Base-by-base conservation (phyloP, 2,888 invertebrate genomes). In the Nemotelus pantherinus region DNA sequence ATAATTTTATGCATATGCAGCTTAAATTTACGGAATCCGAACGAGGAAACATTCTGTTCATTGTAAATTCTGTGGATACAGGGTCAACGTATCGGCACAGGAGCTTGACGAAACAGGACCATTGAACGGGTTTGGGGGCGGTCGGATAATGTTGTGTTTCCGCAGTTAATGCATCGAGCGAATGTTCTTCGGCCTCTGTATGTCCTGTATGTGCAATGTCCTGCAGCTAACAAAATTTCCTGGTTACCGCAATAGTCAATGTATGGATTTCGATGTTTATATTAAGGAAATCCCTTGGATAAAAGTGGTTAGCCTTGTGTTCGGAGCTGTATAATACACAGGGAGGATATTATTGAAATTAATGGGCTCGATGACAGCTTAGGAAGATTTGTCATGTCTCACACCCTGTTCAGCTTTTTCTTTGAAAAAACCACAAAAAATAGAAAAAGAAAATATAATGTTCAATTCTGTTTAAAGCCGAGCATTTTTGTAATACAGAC, bases 351-450 rank as follows among this genome's bases (percentile, higher is more conserved):
- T 74, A 78, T 78, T 78, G 65, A 70, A 78, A 78, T 78, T 76
- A 75, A 76, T 78, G 71, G 76, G 57, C 57, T 60, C 76, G 78
- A 78, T 78, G 70, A 78, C 78, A 76, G 76, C 78, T 43, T 64
- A 53, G 41, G 71, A 45, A 63, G 71, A 78, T 78, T 78, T 78
- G 68, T 78, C 57, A 25, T 25, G 25, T 25, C 25, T 25, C 25
- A 25, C 25, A 25, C 25, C 25, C 25, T 25, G 25, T 25, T 25
- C 25, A 25, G 25, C 1, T 25, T 25, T 25, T 25, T 25, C 25
- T 25, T 25, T 25, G 25, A 25, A 25, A 25, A 25, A 25, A 25
- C 25, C 25, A 25, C 25, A 25, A 25, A 25, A 25, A 25, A 25
- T 25, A 25, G 25, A 25, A 25, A 25, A 25, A 25, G 25, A 25